phyloP scores from a whole-genome alignment of 2,797 vertebrate genomes.

The Phataginus tricuspis region DNA sequence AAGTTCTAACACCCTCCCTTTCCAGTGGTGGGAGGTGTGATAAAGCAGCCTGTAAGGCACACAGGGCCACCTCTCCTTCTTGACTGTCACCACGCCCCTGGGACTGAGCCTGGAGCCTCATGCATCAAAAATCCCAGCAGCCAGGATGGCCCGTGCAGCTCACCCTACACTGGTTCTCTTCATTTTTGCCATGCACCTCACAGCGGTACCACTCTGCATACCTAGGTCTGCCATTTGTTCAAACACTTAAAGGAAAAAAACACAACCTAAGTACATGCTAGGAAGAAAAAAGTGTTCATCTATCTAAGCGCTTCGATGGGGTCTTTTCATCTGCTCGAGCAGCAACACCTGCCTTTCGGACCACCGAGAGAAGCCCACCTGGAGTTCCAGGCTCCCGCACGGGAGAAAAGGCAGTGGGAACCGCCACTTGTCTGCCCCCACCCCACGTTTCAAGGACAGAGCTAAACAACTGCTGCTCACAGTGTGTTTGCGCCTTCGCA shows the following conservation, averaged over 20 bases:
- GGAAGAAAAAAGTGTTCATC: not conserved
- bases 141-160: not conserved
- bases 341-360: not conserved
- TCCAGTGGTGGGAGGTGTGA: not conserved
- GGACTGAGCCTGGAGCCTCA: fast-evolving
- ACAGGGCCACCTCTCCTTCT: too few relatives aligned
- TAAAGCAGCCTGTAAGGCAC: too few relatives aligned
- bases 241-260: not conserved
- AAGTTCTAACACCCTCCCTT: not conserved
- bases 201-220: not conserved
- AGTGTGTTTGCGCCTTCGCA: fast-evolving
- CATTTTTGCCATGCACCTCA: not conserved
- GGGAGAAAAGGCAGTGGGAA: not conserved
- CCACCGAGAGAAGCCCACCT: not conserved
- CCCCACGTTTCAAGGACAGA: too few relatives aligned
- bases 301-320: not conserved
- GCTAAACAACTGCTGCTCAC: not conserved
- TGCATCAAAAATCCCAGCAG: not conserved
- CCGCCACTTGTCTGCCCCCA: too few relatives aligned
- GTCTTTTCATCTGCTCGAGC: not conserved
- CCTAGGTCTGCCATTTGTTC: not conserved
- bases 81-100: not conserved
- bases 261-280: too few relatives aligned
- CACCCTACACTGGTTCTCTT: not conserved
- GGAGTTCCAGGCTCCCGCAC: not conserved